Conservation (phyloP, 2,113 vertebrate genomes). For the Acanthochromis polyacanthus region DNA sequence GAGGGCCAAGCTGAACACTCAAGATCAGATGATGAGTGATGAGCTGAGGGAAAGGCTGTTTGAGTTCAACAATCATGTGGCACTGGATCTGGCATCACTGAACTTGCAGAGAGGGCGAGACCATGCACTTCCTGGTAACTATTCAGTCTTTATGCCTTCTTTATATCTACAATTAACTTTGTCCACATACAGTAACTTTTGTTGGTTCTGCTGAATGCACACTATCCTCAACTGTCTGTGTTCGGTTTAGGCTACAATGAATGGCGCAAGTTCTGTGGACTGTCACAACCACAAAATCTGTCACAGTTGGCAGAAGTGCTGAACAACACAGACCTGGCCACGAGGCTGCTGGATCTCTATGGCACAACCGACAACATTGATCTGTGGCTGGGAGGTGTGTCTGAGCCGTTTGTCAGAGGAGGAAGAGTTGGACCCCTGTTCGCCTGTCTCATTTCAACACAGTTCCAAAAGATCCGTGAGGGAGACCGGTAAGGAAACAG, state of each 20-base stretch:
- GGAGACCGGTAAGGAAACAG: slow-evolving; percentile 70
- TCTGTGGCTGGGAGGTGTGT: slow-evolving; percentile 79
- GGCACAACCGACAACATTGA: slow-evolving; percentile 80
- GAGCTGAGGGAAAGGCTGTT: slow-evolving; percentile 88
- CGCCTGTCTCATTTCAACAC: slow-evolving; percentile 79
- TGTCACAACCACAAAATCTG: slow-evolving; percentile 65
- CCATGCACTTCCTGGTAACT: slow-evolving; percentile 86
- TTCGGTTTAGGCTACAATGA: slow-evolving; percentile 77
- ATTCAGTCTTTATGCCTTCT: not conserved
- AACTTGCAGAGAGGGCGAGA: slow-evolving; percentile 90
- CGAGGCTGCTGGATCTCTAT: slow-evolving; percentile 69
- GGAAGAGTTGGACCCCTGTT: slow-evolving; percentile 87
- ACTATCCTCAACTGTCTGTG: not conserved
- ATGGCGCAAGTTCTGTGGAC: slow-evolving; percentile 78
- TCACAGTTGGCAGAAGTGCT: slow-evolving; percentile 55
- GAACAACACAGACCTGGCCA: slow-evolving; percentile 68
- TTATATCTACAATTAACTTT: too few species aligned
- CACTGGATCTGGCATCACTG: slow-evolving; percentile 84
- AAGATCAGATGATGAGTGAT: slow-evolving; percentile 83
- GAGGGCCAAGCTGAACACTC: slow-evolving; percentile 86
- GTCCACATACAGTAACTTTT: too few species aligned
- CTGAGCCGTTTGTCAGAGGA: slow-evolving; percentile 76
- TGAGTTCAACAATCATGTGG: slow-evolving; percentile 56
- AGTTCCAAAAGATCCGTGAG: slow-evolving; percentile 72
- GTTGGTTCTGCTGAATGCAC: not conserved